Percentiles rank a stretch among this genome's conserved stretches.
Conservation (phyloP, 2,797 vertebrate species). For the Chrysocyon brachyurus region DNA sequence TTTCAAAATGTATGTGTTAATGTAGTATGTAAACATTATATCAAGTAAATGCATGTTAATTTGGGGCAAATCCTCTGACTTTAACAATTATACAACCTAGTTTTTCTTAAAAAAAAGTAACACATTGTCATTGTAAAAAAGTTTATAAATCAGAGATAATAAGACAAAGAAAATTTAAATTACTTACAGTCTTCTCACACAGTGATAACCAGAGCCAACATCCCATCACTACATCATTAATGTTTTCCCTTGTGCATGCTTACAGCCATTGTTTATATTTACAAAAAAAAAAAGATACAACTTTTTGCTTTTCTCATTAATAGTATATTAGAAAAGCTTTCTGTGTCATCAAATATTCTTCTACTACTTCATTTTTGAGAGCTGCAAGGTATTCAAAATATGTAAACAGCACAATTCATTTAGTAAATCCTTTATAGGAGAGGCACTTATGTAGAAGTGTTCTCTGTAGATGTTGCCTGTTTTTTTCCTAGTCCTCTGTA, state of each 20-base stretch:
- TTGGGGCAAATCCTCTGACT: background rate
- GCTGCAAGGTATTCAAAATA: background rate
- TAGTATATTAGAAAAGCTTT: background rate
- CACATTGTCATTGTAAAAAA: background rate
- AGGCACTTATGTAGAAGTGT: background rate
- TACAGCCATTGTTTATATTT: background rate
- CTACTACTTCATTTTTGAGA: slow-evolving; percentile 43
- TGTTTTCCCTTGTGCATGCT: background rate
- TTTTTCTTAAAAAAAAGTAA: slow-evolving; percentile 23
- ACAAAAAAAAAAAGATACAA: background rate
- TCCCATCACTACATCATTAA: background rate
- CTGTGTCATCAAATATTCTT: background rate
- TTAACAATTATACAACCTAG: background rate
- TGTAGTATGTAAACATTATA: background rate
- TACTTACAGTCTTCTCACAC: background rate
- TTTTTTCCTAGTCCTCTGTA: background rate
- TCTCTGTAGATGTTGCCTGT: background rate
- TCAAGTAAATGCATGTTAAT: background rate
- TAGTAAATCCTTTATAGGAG: background rate
- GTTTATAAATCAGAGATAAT: background rate
- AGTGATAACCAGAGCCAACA: background rate
- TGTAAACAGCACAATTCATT: background rate
- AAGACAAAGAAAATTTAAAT: background rate
- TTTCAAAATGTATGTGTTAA: slow-evolving; percentile 28
- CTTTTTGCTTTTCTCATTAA: background rate